Evolutionary conservation across 2,113 vertebrate genomes (phyloP).

Genomic region (Clarias magur): DNA sequence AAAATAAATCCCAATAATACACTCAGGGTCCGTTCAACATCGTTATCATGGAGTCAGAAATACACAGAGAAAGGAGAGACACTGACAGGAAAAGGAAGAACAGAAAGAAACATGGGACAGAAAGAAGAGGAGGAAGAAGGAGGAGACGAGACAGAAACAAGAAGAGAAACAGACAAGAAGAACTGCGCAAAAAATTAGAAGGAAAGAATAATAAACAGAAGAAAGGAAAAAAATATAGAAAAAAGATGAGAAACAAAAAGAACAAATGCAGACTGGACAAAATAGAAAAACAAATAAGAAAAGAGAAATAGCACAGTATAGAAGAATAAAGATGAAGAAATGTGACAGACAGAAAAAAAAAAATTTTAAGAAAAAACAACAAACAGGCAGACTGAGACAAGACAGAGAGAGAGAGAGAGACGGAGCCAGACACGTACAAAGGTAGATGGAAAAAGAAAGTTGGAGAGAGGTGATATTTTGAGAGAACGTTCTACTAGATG

Average conservation of each 20-base stretch:
- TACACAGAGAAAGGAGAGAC: not conserved
- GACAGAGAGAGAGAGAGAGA: not conserved
- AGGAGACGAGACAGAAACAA: not conserved
- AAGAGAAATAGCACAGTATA: no score
- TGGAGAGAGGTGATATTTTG: not conserved
- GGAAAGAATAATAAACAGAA: not conserved
- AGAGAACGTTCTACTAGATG: not conserved
- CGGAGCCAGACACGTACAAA: not conserved
- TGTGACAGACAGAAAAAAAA: no score
- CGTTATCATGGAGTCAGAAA: not conserved
- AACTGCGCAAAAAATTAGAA: no score
- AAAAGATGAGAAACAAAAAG: not conserved
- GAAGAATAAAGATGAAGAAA: no score
- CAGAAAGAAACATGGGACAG: no score
- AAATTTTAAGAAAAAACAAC: not conserved
- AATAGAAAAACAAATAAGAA: not conserved
- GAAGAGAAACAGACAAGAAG: not conserved
- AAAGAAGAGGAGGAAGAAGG: no score
- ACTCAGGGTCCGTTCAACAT: not conserved
- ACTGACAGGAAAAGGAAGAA: not conserved
- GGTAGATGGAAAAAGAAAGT: not conserved
- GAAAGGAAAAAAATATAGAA: no score
- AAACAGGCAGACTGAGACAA: not conserved
- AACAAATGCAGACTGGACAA: not conserved
- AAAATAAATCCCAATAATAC: not conserved